Evolutionary conservation across 2,113 vertebrate species (phyloP).

Genomic region (Microtus richardsoni): DNA sequence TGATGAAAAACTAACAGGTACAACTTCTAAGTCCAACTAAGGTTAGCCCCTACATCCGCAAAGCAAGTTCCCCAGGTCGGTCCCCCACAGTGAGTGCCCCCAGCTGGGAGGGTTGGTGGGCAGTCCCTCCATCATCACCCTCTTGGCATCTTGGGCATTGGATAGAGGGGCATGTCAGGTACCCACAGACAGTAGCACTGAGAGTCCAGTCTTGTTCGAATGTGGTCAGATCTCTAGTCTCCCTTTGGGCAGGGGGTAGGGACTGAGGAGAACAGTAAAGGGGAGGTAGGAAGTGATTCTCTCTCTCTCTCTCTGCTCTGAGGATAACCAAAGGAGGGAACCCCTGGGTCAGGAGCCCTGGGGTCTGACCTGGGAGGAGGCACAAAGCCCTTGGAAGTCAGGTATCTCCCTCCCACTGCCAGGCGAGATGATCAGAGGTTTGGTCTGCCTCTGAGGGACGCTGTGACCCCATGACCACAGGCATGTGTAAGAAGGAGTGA

Average conservation of each 20-base stretch:
- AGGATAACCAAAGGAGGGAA: not conserved
- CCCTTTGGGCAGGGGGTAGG: not conserved
- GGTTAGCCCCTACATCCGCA: too few relatives aligned
- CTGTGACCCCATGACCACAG: not conserved
- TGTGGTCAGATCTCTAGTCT: not conserved
- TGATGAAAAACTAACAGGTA: not conserved
- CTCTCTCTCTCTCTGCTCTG: not conserved
- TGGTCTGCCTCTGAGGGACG: not conserved
- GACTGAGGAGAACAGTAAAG: too few relatives aligned
- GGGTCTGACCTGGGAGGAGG: not conserved
- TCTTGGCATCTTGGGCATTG: not conserved
- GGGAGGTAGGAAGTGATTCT: not conserved
- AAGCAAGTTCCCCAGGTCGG: too few relatives aligned
- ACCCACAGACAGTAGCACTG: too few relatives aligned
- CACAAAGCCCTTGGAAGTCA: fast-evolving
- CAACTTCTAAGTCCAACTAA: too few relatives aligned
- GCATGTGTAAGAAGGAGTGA: not conserved
- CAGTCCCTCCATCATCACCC: too few relatives aligned
- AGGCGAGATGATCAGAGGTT: not conserved
- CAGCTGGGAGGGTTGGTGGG: too few relatives aligned
- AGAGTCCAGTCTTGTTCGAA: not conserved
- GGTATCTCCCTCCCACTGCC: not conserved
- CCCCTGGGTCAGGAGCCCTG: not conserved
- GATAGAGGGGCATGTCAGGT: not conserved
- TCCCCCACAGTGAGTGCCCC: too few relatives aligned